Percentiles rank a stretch among this genome's conserved stretches.
These are phyloP conservation scores for Euglossa dilemma DNA, from an alignment of 1,140 invertebrate genomes.

Conservation along the genomic window DNA sequence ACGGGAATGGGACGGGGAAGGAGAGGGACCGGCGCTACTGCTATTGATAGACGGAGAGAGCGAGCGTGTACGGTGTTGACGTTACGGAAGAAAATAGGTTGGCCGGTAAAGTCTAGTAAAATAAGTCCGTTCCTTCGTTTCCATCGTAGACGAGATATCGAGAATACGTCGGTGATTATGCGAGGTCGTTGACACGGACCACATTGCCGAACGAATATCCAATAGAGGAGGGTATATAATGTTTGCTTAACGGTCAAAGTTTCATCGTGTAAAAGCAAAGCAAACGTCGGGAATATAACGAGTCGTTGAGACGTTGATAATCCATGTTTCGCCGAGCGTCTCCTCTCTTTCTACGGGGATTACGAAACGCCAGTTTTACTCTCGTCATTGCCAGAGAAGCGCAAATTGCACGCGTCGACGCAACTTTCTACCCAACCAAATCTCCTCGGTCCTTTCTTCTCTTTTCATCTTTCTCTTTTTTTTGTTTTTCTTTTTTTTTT, in stretches of 20 bases:
- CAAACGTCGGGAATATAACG: background rate
- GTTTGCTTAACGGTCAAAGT: background rate
- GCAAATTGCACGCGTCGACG: background rate
- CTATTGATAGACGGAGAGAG: background rate
- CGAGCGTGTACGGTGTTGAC: conserved; percentile 3
- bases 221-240: background rate
- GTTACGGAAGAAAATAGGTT: background rate
- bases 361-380: background rate
- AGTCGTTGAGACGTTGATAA: background rate
- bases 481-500: background rate
- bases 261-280: background rate
- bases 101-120: conserved; percentile 45
- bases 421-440: background rate
- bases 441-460: no score
- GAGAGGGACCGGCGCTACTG: no score
- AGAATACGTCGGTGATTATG: background rate
- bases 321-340: background rate
- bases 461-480: no score
- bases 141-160: background rate
- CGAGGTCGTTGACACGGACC: conserved; percentile 3
- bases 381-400: background rate
- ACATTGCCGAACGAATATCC: background rate
- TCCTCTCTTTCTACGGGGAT: background rate
- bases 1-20: background rate
- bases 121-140: conserved; percentile 25